Evolutionary conservation across 2,797 vertebrate species (phyloP).

Genomic region (Taeniopygia guttata): DNA sequence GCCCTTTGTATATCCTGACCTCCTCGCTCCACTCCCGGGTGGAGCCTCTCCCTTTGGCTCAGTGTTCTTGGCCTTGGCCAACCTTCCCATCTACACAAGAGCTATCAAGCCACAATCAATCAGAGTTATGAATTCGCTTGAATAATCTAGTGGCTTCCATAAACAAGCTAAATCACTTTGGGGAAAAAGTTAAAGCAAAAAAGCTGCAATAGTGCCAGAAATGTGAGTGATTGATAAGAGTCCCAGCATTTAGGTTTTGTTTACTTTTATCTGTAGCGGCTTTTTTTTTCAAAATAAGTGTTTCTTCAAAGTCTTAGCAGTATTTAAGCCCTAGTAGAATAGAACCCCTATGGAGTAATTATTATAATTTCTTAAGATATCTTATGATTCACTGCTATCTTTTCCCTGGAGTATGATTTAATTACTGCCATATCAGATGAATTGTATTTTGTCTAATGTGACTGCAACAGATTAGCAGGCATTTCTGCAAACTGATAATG

Average conservation of each 20-base stretch:
- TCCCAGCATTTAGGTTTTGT: neutral
- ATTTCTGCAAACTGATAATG: constrained; percentile 45
- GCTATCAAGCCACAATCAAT: neutral
- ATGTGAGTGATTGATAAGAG: neutral
- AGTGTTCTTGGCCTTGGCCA: neutral
- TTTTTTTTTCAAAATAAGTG: constrained; percentile 1
- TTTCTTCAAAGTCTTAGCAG: constrained; percentile 31
- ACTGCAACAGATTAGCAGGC: constrained; percentile 36
- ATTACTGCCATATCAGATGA: constrained; percentile 45
- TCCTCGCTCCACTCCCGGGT: neutral
- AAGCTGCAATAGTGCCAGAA: neutral
- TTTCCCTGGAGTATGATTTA: constrained; percentile 58
- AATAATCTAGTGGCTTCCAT: neutral
- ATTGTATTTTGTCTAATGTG: constrained; percentile 52
- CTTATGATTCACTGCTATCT: constrained; percentile 57
- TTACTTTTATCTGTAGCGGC: constrained; percentile 26
- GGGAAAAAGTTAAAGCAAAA: neutral
- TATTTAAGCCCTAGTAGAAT: constrained; percentile 34
- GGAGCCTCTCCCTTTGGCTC: neutral
- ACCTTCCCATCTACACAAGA: neutral
- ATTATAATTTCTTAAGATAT: constrained; percentile 41
- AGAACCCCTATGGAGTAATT: constrained; percentile 41
- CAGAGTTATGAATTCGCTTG: rapidly evolving
- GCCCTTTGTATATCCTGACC: neutral
- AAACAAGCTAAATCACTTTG: neutral